These are phyloP conservation scores for Microtus pennsylvanicus DNA, from an alignment of 2,113 vertebrate species.

Conservation along the genomic window DNA sequence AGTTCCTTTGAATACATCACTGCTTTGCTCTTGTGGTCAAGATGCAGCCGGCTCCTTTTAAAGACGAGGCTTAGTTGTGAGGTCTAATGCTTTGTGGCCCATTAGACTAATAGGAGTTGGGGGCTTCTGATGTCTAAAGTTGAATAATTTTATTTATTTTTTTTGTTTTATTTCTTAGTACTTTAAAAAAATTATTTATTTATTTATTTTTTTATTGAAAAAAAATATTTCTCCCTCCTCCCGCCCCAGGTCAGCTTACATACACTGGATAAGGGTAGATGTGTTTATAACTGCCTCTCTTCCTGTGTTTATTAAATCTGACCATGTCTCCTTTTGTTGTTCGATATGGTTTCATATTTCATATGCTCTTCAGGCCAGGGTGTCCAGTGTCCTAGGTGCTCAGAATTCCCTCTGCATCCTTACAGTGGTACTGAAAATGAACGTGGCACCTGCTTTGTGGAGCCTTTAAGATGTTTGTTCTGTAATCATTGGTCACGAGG, in stretches of 20 bases:
- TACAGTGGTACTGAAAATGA: conserved; percentile 56
- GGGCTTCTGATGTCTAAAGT: conserved; percentile 40
- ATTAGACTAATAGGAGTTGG: conserved; percentile 24
- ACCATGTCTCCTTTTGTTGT: conserved; percentile 38
- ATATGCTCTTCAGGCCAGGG: conserved; percentile 19
- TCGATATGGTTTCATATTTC: not conserved
- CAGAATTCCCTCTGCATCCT: conserved; percentile 40
- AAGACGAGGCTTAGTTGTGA: conserved; percentile 53
- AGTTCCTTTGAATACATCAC: conserved; percentile 52
- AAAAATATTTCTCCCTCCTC: too few species aligned
- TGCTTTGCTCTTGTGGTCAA: conserved; percentile 54
- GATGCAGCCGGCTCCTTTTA: conserved; percentile 17
- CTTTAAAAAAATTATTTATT: too few species aligned
- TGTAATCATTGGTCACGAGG: conserved; percentile 15
- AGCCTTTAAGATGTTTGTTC: conserved; percentile 59
- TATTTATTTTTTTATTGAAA: too few species aligned
- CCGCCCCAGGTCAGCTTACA: not conserved
- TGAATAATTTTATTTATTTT: conserved; percentile 1
- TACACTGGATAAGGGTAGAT: not conserved
- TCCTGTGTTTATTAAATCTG: not conserved
- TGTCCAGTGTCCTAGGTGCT: conserved; percentile 38
- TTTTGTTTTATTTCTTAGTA: too few species aligned
- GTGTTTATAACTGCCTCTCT: conserved; percentile 50
- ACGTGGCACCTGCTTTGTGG: conserved; percentile 54
- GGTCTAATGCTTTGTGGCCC: conserved; percentile 51